Evolutionary conservation across 30 jellyfish, hydroid and myxozoan species (phyloP), one percentile per base, ranked within the genome.

Genomic region (Hydractinia echinata): DNA sequence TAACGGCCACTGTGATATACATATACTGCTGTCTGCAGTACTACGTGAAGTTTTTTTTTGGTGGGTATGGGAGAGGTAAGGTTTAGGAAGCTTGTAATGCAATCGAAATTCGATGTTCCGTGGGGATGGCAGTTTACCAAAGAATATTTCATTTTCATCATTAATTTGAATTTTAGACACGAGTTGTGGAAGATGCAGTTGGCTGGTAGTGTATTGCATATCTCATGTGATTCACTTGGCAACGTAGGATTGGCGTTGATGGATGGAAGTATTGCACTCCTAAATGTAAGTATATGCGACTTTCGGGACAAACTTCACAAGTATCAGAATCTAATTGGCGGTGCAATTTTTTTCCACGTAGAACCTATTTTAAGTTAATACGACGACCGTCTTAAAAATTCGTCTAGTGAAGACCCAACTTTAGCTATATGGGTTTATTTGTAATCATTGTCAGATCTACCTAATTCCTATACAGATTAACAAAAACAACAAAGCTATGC

Each of bases 261-360:
- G 54, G 95, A 91, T 83, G 98, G 98, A 5, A 64, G 96, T 5
- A 81, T 87, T 5, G 96, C 96, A 4, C 89, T 92, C 8, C 73
- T 94, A 7, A 86, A 82, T 84, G 97, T 91, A 67, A 16, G 81
- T n/a, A 54, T 5, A 15, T 70, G 9, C 44, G 2, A 30, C 44
- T 30, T 30, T 30, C 44, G 44, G 1, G 44, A 30, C 44, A 30
- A 79, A 72, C 71, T 64, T 51, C 58, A 64, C 54, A 81, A 73
- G 16, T 56, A 4, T 69, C 50, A 10, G 50, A 13, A 48, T 14
- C 76, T 18, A 74, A 21, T 53, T 74, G 13, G 83, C n/a, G 48
- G 10, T 39, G 74, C 44, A 53, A 21, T 49, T 51, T 51, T 74
- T 39, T 74, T 49, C 48, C 73, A 16, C 3, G 19, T 58, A 58